phyloP scores from a whole-genome alignment of 2,113 vertebrate species.

The Sprattus sprattus region DNA sequence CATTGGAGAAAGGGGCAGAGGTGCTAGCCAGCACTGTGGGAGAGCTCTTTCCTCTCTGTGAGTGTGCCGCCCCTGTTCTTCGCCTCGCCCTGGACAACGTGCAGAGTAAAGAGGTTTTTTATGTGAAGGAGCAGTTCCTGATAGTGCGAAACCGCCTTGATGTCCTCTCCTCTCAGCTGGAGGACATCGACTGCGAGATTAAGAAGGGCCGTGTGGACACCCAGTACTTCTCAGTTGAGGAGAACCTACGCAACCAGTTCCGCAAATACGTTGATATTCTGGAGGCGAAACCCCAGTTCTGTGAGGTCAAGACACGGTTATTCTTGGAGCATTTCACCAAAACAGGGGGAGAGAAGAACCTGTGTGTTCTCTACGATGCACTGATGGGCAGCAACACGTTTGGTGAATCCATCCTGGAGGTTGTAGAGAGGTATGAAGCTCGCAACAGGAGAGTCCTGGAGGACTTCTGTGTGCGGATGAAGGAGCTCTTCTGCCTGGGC shows the following conservation, averaged over 20 bases:
- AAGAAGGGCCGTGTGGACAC: slow-evolving; percentile 67
- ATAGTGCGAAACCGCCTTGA: slow-evolving; percentile 66
- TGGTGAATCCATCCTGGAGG: slow-evolving; percentile 65
- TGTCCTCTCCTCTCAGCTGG: slow-evolving; percentile 66
- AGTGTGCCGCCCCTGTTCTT: slow-evolving; percentile 69
- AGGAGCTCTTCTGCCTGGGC: slow-evolving; percentile 76
- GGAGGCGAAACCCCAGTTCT: slow-evolving; percentile 71
- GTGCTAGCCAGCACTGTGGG: slow-evolving; percentile 73
- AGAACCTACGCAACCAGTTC: slow-evolving; percentile 76
- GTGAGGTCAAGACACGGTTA: slow-evolving; percentile 64
- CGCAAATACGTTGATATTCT: slow-evolving; percentile 75
- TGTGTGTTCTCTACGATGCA: slow-evolving; percentile 67
- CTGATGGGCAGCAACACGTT: slow-evolving; percentile 70
- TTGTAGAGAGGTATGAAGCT: slow-evolving; percentile 67
- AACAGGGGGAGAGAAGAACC: slow-evolving; percentile 74
- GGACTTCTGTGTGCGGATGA: slow-evolving; percentile 72
- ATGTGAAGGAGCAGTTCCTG: slow-evolving; percentile 75
- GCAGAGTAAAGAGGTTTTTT: slow-evolving; percentile 74
- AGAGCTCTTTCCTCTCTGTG: slow-evolving; percentile 71
- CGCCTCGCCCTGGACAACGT: slow-evolving; percentile 70
- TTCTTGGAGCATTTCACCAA: slow-evolving; percentile 72
- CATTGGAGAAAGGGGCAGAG: slow-evolving; percentile 69
- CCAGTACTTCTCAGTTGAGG: slow-evolving; percentile 70
- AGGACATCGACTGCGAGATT: slow-evolving; percentile 71
- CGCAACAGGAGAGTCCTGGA: slow-evolving; percentile 71